Evolutionary conservation across 2,888 invertebrate species (phyloP).

Genomic region (Drosophila stalkeri): DNA sequence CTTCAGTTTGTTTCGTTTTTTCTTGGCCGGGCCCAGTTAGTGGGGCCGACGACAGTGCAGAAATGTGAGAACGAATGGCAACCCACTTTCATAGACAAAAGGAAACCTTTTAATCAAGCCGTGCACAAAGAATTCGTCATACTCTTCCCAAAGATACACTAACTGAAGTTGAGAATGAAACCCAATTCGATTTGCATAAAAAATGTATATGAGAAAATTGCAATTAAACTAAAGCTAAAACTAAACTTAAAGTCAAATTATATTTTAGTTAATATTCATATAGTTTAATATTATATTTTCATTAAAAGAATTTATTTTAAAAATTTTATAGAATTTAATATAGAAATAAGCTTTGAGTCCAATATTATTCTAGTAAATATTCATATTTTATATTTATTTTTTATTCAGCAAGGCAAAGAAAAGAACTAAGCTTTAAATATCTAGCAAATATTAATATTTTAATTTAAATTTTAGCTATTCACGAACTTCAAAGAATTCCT

Average conservation of each 20-base stretch:
- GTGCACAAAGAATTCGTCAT: slow-evolving; percentile 12
- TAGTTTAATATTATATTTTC: too few species aligned
- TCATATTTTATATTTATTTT: neutral
- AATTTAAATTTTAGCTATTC: too few species aligned
- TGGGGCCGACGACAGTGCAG: slow-evolving; percentile 38
- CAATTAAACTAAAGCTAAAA: neutral
- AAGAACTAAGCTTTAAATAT: neutral
- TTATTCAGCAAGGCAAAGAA: neutral
- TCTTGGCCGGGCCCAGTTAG: slow-evolving; percentile 55
- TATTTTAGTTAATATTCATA: too few species aligned
- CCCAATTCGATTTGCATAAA: slow-evolving; percentile 1
- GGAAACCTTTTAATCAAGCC: slow-evolving; percentile 28
- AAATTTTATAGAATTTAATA: too few species aligned
- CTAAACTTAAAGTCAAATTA: too few species aligned
- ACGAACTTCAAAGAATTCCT: too few species aligned
- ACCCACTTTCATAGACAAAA: slow-evolving; percentile 67
- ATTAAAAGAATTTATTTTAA: too few species aligned
- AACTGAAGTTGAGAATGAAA: neutral
- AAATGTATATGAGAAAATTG: neutral
- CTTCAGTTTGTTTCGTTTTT: slow-evolving; percentile 14
- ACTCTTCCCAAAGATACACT: slow-evolving; percentile 40
- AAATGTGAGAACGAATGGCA: slow-evolving; percentile 63
- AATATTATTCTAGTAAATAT: neutral
- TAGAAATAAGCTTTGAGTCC: too few species aligned
- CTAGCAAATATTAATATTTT: too few species aligned